Conservation (phyloP, 2,888 invertebrate genomes). For the Punctoribates punctum region DNA sequence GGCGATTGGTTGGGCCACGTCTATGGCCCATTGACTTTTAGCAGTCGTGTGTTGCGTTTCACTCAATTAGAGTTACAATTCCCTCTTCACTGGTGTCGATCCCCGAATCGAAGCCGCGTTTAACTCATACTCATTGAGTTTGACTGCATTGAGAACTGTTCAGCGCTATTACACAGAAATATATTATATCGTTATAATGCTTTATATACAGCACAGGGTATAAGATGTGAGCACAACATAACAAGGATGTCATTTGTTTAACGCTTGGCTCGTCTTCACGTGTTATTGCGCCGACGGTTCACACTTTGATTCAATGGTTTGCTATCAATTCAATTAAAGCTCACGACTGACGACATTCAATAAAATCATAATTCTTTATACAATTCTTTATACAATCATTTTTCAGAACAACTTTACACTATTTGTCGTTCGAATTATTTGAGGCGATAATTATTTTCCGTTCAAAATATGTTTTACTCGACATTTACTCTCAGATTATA, state of each 20-base stretch:
- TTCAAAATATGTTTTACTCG: background rate
- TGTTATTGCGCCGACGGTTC: background rate
- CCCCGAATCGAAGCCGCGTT: background rate
- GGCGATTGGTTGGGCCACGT: conserved; percentile 26
- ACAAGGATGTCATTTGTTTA: conserved; percentile 35
- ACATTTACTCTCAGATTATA: background rate
- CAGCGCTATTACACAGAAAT: conserved; percentile 27
- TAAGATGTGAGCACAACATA: background rate
- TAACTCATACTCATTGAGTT: conserved; percentile 8
- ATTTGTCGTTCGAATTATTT: conserved; percentile 9
- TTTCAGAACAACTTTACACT: background rate
- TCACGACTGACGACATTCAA: background rate
- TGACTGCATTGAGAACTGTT: background rate
- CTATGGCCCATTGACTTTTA: conserved; percentile 31
- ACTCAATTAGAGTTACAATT: conserved; percentile 33
- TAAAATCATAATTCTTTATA: conserved; percentile 28
- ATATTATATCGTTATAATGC: conserved; percentile 4
- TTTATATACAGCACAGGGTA: background rate
- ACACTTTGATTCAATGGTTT: conserved; percentile 6
- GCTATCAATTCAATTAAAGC: conserved; percentile 29
- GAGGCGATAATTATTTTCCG: conserved; percentile 14
- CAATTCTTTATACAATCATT: conserved; percentile 11
- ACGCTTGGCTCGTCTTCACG: conserved; percentile 20
- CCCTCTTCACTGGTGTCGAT: conserved; percentile 22
- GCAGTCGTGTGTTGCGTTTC: conserved; percentile 33